Percentiles rank a stretch among this genome's conserved stretches.
These are phyloP conservation scores for Medauroidea extradentata DNA, from an alignment of 1,140 invertebrate species.

Conservation along the genomic window DNA sequence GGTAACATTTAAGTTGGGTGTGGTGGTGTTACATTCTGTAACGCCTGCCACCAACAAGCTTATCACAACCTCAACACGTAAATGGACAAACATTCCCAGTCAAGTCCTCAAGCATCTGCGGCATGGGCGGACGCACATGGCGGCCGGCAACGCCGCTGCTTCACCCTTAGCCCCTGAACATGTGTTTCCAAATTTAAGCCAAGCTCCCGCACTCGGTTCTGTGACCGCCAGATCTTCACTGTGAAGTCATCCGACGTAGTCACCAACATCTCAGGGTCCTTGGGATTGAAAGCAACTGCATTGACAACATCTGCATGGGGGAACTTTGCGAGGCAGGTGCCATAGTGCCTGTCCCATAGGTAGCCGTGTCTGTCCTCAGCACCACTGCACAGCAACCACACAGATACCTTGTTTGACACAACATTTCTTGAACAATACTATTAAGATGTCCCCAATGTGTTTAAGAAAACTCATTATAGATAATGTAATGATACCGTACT, in stretches of 20 bases:
- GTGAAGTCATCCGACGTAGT: slow-evolving; percentile 83
- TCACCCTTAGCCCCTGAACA: not conserved
- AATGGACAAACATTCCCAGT: too few species aligned
- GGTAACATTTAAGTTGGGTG: too few species aligned
- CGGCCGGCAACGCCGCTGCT: not conserved
- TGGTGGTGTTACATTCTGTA: too few species aligned
- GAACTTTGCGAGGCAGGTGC: slow-evolving; percentile 69
- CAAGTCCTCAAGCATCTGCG: too few species aligned
- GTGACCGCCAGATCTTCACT: slow-evolving; percentile 10
- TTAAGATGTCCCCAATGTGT: too few species aligned
- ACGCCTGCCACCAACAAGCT: too few species aligned
- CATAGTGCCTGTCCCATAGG: slow-evolving; percentile 84
- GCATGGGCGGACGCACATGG: not conserved
- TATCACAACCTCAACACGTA: too few species aligned
- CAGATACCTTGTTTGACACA: too few species aligned
- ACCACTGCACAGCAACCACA: slow-evolving; percentile 54
- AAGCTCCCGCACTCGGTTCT: slow-evolving; percentile 1
- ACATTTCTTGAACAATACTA: too few species aligned
- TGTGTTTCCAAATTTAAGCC: not conserved
- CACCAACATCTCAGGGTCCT: slow-evolving; percentile 75
- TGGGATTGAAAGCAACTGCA: slow-evolving; percentile 81
- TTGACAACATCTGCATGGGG: slow-evolving; percentile 82
- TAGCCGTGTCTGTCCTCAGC: slow-evolving; percentile 84
- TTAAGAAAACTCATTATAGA: too few species aligned
- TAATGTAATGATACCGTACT: too few species aligned